phyloP scores from a whole-genome alignment of 2,113 vertebrate species.

The Trogon melanurus region DNA sequence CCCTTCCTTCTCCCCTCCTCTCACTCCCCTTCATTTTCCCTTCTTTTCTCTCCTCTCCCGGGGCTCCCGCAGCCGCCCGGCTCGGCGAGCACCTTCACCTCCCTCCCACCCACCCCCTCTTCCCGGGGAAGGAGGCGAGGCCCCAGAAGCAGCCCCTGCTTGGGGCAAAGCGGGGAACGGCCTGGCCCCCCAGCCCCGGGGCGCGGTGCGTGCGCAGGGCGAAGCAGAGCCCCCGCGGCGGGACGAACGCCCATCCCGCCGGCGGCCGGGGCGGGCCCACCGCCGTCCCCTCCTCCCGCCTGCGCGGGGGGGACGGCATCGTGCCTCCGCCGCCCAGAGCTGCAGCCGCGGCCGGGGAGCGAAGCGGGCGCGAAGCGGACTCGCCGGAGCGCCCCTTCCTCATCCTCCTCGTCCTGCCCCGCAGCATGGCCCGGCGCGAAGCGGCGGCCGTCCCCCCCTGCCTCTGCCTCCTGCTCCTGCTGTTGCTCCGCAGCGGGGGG shows the following conservation, averaged over 20 bases:
- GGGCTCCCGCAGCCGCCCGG: not conserved
- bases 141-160: no score
- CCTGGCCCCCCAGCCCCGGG: not conserved
- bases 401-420: not conserved
- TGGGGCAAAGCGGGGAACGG: no score
- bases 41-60: not conserved
- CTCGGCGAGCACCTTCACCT: not conserved
- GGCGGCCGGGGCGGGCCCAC: conserved; percentile 22
- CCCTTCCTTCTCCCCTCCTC: not conserved
- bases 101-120: no score
- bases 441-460: not conserved
- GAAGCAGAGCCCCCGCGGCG: not conserved
- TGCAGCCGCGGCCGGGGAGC: not conserved
- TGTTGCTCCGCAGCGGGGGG: conserved; percentile 35
- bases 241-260: not conserved
- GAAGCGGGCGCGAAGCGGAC: not conserved
- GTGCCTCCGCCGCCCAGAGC: not conserved
- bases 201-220: not conserved
- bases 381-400: not conserved
- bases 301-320: not conserved
- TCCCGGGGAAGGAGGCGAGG: not conserved
- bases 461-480: conserved; percentile 27
- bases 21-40: not conserved
- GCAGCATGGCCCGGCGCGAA: conserved; percentile 60
- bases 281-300: conserved; percentile 40